phyloP scores from a whole-genome alignment of 2,797 vertebrate species.

The Echiichthys vipera region DNA sequence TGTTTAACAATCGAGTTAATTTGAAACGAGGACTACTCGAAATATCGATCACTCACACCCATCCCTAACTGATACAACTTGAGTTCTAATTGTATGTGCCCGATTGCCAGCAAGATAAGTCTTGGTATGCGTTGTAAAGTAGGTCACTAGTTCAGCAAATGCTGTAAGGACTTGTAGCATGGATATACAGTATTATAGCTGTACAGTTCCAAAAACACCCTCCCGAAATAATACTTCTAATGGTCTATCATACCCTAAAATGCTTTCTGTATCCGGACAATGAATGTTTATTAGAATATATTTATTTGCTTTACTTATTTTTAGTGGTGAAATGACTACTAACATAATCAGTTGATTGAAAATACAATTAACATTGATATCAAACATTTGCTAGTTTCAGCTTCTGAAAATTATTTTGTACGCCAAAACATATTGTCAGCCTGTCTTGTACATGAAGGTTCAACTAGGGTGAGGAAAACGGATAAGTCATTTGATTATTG shows the following conservation, averaged over 20 bases:
- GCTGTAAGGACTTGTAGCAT: not conserved
- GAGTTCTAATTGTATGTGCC: not conserved
- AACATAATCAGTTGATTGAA: not conserved
- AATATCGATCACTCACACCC: too few relatives aligned
- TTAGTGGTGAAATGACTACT: not conserved
- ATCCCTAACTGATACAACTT: too few relatives aligned
- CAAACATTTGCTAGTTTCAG: not conserved
- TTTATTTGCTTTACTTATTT: not conserved
- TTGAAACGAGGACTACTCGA: too few relatives aligned
- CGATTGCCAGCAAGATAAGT: conserved; percentile 8
- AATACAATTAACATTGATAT: not conserved
- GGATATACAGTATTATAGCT: not conserved
- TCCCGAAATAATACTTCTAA: not conserved
- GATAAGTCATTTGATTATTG: conserved; percentile 32
- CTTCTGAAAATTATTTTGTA: not conserved
- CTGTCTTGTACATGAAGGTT: conserved; percentile 8
- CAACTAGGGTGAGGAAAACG: not conserved
- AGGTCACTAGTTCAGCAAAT: not conserved
- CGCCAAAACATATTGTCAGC: not conserved
- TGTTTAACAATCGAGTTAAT: too few relatives aligned
- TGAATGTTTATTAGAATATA: not conserved
- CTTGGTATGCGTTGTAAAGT: not conserved
- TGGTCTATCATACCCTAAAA: not conserved
- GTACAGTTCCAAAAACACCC: not conserved
- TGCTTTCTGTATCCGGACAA: not conserved